Percentiles rank a stretch among this genome's conserved stretches.
Conservation (phyloP, 2,797 vertebrate species). For the Myotis findleyi region DNA sequence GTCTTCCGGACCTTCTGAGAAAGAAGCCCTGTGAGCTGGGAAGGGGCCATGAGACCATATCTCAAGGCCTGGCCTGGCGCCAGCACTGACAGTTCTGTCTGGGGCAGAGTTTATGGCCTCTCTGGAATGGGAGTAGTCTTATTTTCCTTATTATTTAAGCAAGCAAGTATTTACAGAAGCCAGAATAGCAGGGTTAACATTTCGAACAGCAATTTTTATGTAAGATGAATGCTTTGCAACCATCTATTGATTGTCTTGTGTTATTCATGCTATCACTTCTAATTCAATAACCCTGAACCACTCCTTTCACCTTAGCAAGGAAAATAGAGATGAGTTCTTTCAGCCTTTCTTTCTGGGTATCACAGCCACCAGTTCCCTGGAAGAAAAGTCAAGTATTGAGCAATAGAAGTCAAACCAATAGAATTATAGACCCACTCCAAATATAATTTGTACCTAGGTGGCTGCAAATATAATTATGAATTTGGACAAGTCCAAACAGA, state of each 20-base stretch:
- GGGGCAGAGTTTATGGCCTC: no score
- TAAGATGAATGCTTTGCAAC: neutral
- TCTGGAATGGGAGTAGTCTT: no score
- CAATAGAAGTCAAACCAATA: neutral
- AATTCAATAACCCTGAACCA: neutral
- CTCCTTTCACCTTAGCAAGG: neutral
- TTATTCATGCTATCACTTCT: neutral
- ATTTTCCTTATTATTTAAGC: no score
- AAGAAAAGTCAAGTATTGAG: neutral
- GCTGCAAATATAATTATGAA: conserved; percentile 8
- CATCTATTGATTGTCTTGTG: neutral
- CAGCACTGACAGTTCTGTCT: no score
- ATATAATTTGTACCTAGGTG: neutral
- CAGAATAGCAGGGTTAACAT: no score
- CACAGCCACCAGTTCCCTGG: neutral
- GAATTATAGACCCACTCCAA: neutral
- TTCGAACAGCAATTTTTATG: no score
- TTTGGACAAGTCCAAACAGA: neutral
- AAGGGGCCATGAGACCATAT: no score
- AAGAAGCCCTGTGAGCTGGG: no score
- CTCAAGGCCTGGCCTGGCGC: no score
- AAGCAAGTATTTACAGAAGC: no score
- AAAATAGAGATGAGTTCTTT: neutral
- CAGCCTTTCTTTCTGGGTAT: neutral
- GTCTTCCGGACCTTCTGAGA: no score